phyloP scores from a whole-genome alignment of 2,113 vertebrate species.

The Pterocles burchelli region DNA sequence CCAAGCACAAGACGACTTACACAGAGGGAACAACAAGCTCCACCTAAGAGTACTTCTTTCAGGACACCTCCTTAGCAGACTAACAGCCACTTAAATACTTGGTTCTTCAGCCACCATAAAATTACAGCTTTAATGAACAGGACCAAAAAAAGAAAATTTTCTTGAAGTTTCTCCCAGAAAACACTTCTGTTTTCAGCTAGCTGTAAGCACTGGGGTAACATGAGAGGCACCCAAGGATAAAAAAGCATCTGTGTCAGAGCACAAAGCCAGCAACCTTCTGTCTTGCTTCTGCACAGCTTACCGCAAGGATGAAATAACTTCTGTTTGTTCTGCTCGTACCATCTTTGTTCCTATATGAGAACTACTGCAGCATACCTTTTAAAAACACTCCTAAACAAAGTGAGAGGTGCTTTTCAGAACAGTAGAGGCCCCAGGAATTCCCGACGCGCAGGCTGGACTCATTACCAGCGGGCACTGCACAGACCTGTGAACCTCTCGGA shows the following conservation, averaged over 20 bases:
- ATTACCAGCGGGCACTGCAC: accelerated
- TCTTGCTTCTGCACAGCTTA: background rate
- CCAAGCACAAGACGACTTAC: background rate
- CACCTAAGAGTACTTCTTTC: background rate
- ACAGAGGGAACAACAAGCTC: background rate
- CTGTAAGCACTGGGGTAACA: background rate
- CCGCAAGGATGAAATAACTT: background rate
- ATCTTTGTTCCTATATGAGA: background rate
- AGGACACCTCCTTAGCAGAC: background rate
- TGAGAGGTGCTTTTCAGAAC: background rate
- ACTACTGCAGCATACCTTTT: background rate
- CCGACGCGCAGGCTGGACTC: background rate
- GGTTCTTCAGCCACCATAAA: background rate
- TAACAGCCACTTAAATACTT: background rate
- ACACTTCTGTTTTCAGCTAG: background rate
- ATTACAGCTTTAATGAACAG: background rate
- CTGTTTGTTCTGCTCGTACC: background rate
- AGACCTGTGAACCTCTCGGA: accelerated
- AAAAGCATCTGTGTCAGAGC: background rate
- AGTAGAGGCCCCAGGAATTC: background rate
- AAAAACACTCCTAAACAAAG: background rate
- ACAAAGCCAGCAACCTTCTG: background rate
- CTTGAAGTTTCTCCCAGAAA: background rate
- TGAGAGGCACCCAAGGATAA: background rate
- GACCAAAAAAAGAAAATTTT: background rate